Percentiles rank a stretch among this genome's conserved stretches.
These are phyloP conservation scores for Tipula helvola DNA, from an alignment of 2,888 invertebrate species.

Conservation along the genomic window DNA sequence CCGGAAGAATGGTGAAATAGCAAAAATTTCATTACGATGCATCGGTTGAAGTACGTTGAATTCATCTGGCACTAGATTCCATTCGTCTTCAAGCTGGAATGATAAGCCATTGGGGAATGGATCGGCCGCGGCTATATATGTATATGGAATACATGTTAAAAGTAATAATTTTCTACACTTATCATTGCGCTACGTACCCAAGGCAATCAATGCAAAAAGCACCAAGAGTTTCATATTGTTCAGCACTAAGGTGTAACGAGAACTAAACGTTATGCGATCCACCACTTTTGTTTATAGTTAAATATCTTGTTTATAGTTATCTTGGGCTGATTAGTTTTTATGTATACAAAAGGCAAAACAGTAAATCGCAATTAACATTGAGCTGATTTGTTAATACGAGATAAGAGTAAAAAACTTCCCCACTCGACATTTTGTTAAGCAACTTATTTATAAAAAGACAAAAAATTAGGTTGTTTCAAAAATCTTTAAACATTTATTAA, in stretches of 20 bases:
- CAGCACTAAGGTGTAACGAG: neutral
- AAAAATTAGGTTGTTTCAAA: neutral
- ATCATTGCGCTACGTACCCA: neutral
- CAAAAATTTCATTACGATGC: neutral
- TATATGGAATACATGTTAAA: neutral
- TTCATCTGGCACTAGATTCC: slow-evolving; percentile 14
- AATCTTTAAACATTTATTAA: neutral
- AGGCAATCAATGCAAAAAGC: neutral
- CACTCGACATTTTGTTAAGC: neutral
- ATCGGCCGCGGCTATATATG: neutral
- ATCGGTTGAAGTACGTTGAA: slow-evolving; percentile 13
- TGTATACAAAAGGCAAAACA: no score
- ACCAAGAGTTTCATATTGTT: neutral
- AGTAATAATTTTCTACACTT: neutral
- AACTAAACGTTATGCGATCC: neutral
- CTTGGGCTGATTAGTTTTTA: neutral
- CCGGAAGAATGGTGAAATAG: slow-evolving; percentile 7
- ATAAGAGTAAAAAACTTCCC: neutral
- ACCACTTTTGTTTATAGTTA: neutral
- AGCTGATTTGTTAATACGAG: neutral
- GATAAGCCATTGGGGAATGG: neutral
- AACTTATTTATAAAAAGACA: neutral
- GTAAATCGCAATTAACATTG: neutral
- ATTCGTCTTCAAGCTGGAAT: slow-evolving; percentile 5
- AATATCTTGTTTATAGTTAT: neutral